Percentiles rank a stretch among this genome's conserved stretches.
phyloP scores from a whole-genome alignment of 1,140 invertebrate genomes.

The Eufriesea mexicana region DNA sequence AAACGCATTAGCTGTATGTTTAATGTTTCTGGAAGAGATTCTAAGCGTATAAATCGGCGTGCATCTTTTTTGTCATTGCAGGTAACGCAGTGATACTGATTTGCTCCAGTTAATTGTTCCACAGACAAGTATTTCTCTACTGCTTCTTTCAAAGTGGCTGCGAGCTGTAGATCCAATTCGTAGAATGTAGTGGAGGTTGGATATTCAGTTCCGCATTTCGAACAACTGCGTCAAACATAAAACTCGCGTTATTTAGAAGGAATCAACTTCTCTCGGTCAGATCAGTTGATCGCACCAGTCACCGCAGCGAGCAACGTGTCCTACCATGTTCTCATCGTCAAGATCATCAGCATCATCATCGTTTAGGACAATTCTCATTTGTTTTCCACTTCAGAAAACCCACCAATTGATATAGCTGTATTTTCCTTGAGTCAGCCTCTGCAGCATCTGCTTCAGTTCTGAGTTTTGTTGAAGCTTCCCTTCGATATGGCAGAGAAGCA shows the following conservation, averaged over 20 bases:
- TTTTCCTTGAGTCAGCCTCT: constrained; percentile 85
- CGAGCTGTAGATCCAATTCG: constrained; percentile 87
- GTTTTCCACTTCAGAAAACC: constrained; percentile 70
- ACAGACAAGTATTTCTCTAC: constrained; percentile 86
- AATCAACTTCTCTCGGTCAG: constrained; percentile 53
- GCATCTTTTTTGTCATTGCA: constrained; percentile 87
- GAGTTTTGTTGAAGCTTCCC: constrained; percentile 81
- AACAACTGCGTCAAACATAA: constrained; percentile 82
- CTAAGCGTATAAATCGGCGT: constrained; percentile 84
- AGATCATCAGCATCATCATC: constrained; percentile 68
- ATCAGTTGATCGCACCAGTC: constrained; percentile 69
- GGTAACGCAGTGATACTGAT: constrained; percentile 86
- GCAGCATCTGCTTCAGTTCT: constrained; percentile 83
- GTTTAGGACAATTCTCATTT: constrained; percentile 70
- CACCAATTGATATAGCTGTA: constrained; percentile 87
- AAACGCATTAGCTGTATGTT: constrained; percentile 88
- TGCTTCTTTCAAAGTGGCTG: constrained; percentile 84
- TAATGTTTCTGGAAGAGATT: constrained; percentile 86
- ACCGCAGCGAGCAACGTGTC: constrained; percentile 66
- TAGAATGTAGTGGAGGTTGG: constrained; percentile 85
- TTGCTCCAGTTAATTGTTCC: constrained; percentile 86
- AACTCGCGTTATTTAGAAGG: constrained; percentile 47
- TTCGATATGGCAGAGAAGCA: constrained; percentile 86
- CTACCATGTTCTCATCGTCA: constrained; percentile 69
- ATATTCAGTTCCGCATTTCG: constrained; percentile 85